These are phyloP conservation scores for Protobothrops flavoviridis DNA, from an alignment of 2,113 vertebrate genomes.

Conservation along the genomic window DNA sequence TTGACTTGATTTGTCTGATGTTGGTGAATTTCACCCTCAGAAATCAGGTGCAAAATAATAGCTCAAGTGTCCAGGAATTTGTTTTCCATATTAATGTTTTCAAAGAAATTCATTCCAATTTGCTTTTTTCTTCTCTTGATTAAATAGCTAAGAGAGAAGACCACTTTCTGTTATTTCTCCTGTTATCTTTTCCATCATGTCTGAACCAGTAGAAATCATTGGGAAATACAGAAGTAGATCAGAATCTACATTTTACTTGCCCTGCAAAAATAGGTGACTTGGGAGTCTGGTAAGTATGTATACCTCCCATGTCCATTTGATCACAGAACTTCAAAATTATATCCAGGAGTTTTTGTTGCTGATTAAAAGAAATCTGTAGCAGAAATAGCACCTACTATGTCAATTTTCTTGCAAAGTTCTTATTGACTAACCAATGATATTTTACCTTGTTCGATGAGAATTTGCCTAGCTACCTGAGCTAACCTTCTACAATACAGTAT, in stretches of 20 bases:
- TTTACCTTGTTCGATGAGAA: constrained; percentile 8
- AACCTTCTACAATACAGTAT: background rate
- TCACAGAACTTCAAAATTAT: constrained; percentile 34
- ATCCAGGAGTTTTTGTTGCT: constrained; percentile 9
- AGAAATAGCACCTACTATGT: background rate
- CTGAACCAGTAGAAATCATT: background rate
- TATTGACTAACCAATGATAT: constrained; percentile 38
- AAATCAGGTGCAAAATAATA: background rate
- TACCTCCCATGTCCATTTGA: constrained; percentile 5
- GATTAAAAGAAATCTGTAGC: background rate
- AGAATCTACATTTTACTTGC: background rate
- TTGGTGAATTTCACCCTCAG: background rate
- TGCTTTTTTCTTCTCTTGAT: background rate
- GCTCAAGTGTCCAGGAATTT: background rate
- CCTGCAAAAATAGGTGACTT: background rate
- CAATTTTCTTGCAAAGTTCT: constrained; percentile 33
- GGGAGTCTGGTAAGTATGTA: background rate
- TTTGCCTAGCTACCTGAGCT: constrained; percentile 45
- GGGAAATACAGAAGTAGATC: background rate
- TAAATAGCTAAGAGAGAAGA: background rate
- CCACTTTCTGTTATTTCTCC: background rate
- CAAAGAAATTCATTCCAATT: background rate
- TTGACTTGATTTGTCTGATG: background rate
- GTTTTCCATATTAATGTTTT: background rate
- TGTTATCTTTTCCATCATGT: background rate